Base-by-base conservation (phyloP, 1,140 invertebrate species). In the Drosophila burlai region DNA sequence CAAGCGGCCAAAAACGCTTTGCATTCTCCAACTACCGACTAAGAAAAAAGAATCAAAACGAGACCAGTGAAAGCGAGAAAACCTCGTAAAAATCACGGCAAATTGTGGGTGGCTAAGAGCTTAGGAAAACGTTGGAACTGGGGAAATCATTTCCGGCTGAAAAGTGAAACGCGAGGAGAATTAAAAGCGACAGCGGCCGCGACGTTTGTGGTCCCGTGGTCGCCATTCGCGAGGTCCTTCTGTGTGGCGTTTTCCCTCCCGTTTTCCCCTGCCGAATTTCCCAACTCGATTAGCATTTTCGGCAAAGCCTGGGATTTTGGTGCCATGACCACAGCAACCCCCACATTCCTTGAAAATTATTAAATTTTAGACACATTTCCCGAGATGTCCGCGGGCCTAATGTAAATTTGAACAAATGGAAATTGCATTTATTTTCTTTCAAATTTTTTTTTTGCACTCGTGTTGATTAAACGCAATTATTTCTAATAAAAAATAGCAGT, bases 161-260 rank as follows among this genome's bases (percentile, higher is more conserved):
- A 83, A 66, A 71, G 57, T 49, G 71, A 74, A 81, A 85, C 73
- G 66, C 67, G 75, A 79, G 71, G 71, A 85, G 85, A 85, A 90
- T 90, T 85, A 89, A 89, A 85, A 85, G 81, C 85, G 79, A 62
- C 85, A 85, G 77, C 36, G 55, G 76, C 85, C 81, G 81, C 84
- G 84, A 89, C 63, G 74, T 62, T 79, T 87, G 83, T 83, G 83
- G 84, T 83, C 63, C 67, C 77, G 83, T 74, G 83, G 83, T 80
- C 83, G 85, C 74, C 47, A 76, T 60, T 82, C 64, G 60, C 73
- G 62, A 54, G 58, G 63, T 38, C 66, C 45, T 60, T 49, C 40
- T 54, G 78, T 69, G 38, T 69, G 38, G 16, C 21, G 9, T 40
- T 74, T 60, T 43, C 55, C 54, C 47, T 69, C 31, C 13, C 21